A percentile compares a stretch with the other conserved stretches of the same genome.
These are phyloP conservation scores for Spondyliosoma cantharus DNA, from an alignment of 2,797 vertebrate species.

Conservation along the genomic window DNA sequence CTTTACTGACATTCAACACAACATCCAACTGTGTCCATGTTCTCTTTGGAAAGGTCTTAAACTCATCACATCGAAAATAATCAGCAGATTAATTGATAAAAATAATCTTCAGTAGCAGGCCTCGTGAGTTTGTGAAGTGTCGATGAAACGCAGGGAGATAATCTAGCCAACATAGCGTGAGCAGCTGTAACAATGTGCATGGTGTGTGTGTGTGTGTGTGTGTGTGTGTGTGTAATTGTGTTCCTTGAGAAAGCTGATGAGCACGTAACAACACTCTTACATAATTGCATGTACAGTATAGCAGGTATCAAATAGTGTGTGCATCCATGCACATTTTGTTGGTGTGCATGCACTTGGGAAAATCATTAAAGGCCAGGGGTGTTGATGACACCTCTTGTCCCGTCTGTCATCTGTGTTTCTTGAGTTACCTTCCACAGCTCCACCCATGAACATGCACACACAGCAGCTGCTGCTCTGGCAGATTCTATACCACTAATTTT, in stretches of 20 bases:
- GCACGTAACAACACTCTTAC: slow-evolving; percentile 41
- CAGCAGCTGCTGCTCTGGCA: slow-evolving; percentile 65
- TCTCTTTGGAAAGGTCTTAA: neutral
- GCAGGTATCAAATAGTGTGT: slow-evolving; percentile 46
- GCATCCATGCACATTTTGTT: slow-evolving; percentile 39
- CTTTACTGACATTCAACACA: neutral
- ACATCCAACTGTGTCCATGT: neutral
- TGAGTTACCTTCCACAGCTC: slow-evolving; percentile 68
- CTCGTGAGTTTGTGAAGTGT: too few species aligned
- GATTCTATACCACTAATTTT: slow-evolving; percentile 64
- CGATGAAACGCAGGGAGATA: neutral
- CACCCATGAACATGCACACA: slow-evolving; percentile 51
- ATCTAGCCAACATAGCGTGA: neutral
- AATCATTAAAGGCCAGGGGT: slow-evolving; percentile 64
- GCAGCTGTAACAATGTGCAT: slow-evolving; percentile 2
- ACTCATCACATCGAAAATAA: too few species aligned
- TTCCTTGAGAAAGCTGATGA: slow-evolving; percentile 42
- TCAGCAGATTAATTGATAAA: too few species aligned
- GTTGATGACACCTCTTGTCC: slow-evolving; percentile 73
- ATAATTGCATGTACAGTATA: slow-evolving; percentile 43
- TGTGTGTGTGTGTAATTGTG: slow-evolving; percentile 1
- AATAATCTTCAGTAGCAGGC: too few species aligned
- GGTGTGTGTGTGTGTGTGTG: neutral
- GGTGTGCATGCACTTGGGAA: slow-evolving; percentile 36
- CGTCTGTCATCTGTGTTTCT: slow-evolving; percentile 77